Base-by-base conservation (phyloP, 2,888 invertebrate genomes). In the Drosophila affinis region DNA sequence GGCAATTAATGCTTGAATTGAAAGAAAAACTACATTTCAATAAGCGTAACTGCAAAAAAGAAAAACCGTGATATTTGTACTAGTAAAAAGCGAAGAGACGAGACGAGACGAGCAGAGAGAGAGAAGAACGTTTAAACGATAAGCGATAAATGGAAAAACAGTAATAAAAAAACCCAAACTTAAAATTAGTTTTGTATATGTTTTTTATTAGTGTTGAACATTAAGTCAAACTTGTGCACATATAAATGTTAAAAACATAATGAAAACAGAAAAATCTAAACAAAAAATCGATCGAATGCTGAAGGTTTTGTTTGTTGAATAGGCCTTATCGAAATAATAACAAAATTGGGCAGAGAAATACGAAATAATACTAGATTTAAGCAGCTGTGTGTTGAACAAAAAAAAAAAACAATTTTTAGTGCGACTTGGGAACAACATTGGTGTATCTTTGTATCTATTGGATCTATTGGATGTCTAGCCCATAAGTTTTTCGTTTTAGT, bases 51-150 rank as follows among this genome's bases (percentile, higher is more conserved):
- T 67, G 77, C 77, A 82, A 39, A 39, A 72, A 57, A 39, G 44
- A 54, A 54, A 39, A 87, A 84, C 84, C 91, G 90, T 90, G 90
- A 90, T 90, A 90, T 90, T 90, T 90, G 90, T 89, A 90, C 88
- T 90, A 90, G 90, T 90, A 88, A 88, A 75, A 80, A 73, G 34
- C 12, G 80, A 76, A 3, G 21, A 21, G 21, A 21, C 21, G 21
- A 21, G 21, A 21, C 21, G 78, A 76, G 60, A 74, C 60, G 65
- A 70, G 62, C 47, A 18, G 18, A 18, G 18, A 18, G 18, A 63
- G 58, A 45, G 46, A 39, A 53, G 51, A 48, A 55, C 46, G 39
- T 79, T 58, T 68, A 70, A 72, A 44, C 34, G 55, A 49, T 48
- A 64, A 75, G 46, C 46, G 55, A 49, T 48, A 62, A 68, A 60